Evolutionary conservation across 1,140 invertebrate species (phyloP), one percentile per base, ranked within the genome.

Genomic region (Drosophila mauritiana): DNA sequence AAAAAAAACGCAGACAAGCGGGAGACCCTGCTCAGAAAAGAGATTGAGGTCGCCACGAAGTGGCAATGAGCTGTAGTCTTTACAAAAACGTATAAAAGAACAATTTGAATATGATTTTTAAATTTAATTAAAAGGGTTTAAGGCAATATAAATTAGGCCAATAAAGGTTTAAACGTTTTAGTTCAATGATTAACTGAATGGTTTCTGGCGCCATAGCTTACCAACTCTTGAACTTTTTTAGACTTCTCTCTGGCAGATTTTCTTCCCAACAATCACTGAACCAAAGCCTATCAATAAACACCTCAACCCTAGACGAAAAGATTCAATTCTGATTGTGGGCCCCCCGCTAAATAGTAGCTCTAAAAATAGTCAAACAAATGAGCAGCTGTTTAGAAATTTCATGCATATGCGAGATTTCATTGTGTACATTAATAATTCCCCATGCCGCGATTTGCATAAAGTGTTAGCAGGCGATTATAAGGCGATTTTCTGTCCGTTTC

Each of bases 321-420:
- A 46, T 45, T 46, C 4, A 20, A 27, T 61, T 11, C 20, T 27
- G 20, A 37, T 42, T 25, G 37, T 27, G n/a, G n/a, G 27, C 7
- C 48, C 48, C 25, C 48, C 13, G 27, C 27, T 42, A 40, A 31
- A 52, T 25, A 31, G 51, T 2, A 2, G 10, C 59, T 73, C 69
- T 67, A 75, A 82, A 76, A 76, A 82, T 82, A 82, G 74, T 69
- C 54, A 77, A 77, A 81, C 59, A 77, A 59, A 81, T 77, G 61
- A 58, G 58, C 58, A 74, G 48, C 55, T 88, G 83, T 82, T 79
- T 83, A 75, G 73, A 75, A 86, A 86, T 86, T 86, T 86, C 83
- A 86, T 83, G 83, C 83, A 86, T 88, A 83, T 83, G 83, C 75
- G 83, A 86, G 83, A 88, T 88, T 88, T 86, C 72, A 57, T 80